Evolutionary conservation across 2,113 vertebrate species (phyloP).

Genomic region (Columba janthina): DNA sequence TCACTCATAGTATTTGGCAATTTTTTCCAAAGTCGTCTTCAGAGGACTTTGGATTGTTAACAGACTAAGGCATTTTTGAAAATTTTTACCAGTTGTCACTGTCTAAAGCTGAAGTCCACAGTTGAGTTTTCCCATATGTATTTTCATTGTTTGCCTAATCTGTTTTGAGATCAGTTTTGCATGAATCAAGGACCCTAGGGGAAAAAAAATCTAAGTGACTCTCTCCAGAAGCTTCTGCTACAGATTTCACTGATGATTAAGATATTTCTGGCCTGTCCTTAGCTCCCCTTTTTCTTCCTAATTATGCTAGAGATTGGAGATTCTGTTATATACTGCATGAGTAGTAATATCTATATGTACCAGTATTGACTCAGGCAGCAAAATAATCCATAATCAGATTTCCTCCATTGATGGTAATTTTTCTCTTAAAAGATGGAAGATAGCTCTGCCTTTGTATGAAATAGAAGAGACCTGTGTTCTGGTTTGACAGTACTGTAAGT

Average conservation of each 20-base stretch:
- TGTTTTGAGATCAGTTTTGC: slow-evolving; percentile 30
- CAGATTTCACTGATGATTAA: slow-evolving; percentile 44
- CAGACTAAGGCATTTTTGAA: slow-evolving; percentile 2
- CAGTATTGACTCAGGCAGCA: background rate
- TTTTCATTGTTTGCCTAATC: slow-evolving; percentile 54
- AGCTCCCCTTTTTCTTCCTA: slow-evolving; percentile 6
- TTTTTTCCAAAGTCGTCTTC: background rate
- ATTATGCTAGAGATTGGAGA: background rate
- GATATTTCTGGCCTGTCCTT: slow-evolving; percentile 46
- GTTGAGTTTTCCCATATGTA: slow-evolving; percentile 18
- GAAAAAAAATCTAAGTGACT: background rate
- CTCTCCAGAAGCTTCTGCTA: slow-evolving; percentile 40
- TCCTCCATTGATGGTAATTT: background rate
- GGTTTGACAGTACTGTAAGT: background rate
- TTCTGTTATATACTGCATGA: background rate
- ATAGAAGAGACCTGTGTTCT: background rate
- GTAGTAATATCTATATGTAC: background rate
- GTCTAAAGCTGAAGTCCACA: slow-evolving; percentile 9
- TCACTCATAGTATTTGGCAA: background rate
- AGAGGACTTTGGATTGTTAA: background rate
- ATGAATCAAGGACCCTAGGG: background rate
- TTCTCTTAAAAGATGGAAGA: background rate
- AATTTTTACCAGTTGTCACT: slow-evolving; percentile 10
- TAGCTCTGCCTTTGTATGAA: background rate
- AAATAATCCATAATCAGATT: slow-evolving; percentile 1